Percentiles rank a stretch among this genome's conserved stretches.
Evolutionary conservation across 2,888 invertebrate species (phyloP).

Genomic region (Apoda limacodes): DNA sequence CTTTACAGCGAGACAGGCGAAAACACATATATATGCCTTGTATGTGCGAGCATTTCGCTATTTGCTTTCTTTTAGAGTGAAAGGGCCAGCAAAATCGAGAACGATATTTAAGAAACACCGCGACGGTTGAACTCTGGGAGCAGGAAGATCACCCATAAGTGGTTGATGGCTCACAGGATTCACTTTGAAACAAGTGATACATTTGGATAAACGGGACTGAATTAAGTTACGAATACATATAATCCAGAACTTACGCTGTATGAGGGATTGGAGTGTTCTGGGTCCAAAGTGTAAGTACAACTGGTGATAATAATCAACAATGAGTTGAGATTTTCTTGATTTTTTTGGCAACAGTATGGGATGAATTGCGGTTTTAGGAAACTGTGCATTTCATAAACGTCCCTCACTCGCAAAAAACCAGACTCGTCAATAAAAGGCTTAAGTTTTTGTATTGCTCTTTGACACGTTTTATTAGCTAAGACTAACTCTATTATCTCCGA

Average conservation of each 20-base stretch:
- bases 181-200: constrained; percentile 6
- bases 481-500: not conserved
- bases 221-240: constrained; percentile 5
- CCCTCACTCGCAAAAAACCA: constrained; percentile 12
- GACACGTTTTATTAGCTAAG: not conserved
- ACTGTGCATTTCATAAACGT: constrained; percentile 7
- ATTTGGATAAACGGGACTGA: constrained; percentile 6
- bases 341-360: constrained; percentile 7
- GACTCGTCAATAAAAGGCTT: not conserved
- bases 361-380: constrained; percentile 7
- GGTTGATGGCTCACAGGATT: constrained; percentile 2
- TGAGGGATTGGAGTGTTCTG: constrained; percentile 2
- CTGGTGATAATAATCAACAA: constrained; percentile 1
- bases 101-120: constrained; percentile 5
- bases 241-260: constrained; percentile 8
- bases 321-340: not conserved
- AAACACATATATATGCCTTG: constrained; percentile 10
- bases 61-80: not conserved
- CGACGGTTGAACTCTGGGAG: not conserved
- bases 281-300: constrained; percentile 1
- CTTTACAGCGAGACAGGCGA: constrained; percentile 8
- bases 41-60: constrained; percentile 1
- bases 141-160: constrained; percentile 6
- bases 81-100: constrained; percentile 10
- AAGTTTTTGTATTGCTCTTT: not conserved